phyloP scores from a whole-genome alignment of 2,113 vertebrate genomes.

The Oryzias javanicus region DNA sequence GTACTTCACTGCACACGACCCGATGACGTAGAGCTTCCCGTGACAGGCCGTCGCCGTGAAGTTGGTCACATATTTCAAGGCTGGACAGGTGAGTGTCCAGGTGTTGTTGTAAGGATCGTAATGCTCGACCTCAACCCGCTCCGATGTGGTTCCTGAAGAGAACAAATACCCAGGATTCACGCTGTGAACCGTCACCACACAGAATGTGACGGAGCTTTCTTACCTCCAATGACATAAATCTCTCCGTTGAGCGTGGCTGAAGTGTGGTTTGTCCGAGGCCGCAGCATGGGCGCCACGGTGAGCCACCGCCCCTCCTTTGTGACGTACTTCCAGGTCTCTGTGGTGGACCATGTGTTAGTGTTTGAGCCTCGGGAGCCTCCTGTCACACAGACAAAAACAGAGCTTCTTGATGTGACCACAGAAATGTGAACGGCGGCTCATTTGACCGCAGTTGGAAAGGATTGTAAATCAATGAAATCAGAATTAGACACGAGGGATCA shows the following conservation, averaged over 20 bases:
- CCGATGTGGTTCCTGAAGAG: conserved; percentile 81
- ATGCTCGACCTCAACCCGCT: conserved; percentile 87
- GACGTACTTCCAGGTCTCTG: conserved; percentile 91
- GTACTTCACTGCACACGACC: conserved; percentile 95
- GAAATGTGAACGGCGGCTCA: too few species aligned
- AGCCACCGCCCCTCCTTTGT: conserved; percentile 85
- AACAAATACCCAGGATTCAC: conserved; percentile 1
- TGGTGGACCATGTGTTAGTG: conserved; percentile 92
- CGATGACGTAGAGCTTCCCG: conserved; percentile 92
- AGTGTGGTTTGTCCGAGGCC: conserved; percentile 91
- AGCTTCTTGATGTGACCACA: too few species aligned
- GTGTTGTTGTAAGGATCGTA: conserved; percentile 90
- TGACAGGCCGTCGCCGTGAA: conserved; percentile 84
- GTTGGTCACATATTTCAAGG: conserved; percentile 93
- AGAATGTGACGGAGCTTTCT: conserved; percentile 31
- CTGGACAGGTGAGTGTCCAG: conserved; percentile 84
- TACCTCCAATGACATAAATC: conserved; percentile 94
- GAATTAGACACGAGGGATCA: too few species aligned
- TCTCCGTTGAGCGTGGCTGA: conserved; percentile 88
- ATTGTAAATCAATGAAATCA: conserved; percentile 7
- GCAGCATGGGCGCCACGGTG: conserved; percentile 87
- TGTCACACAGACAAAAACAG: conserved; percentile 49
- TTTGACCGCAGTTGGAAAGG: too few species aligned
- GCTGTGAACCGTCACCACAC: background rate
- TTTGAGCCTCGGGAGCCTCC: conserved; percentile 91